Conservation (phyloP, 2,113 vertebrate genomes). For the Empidonax traillii region DNA sequence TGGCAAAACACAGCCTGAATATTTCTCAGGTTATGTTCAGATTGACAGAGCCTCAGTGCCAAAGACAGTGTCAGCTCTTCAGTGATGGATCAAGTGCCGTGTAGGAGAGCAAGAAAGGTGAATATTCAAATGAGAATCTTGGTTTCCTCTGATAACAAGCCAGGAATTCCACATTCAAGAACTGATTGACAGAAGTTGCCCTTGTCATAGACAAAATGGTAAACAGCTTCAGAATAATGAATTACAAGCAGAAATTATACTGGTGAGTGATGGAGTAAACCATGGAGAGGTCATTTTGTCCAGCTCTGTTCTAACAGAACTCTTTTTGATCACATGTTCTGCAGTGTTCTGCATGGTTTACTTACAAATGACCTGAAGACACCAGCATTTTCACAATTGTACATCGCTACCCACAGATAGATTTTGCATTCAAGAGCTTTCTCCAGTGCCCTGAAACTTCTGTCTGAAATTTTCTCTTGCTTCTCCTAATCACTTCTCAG, state of each 20-base stretch:
- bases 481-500: not conserved
- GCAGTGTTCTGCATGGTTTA: not conserved
- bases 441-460: not conserved
- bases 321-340: not conserved
- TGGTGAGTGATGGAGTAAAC: not conserved
- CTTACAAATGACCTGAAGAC: not conserved
- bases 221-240: conserved; percentile 49
- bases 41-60: not conserved
- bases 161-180: not conserved
- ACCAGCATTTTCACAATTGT: not conserved
- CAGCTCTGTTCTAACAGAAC: not conserved
- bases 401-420: not conserved
- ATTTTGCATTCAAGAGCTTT: not conserved
- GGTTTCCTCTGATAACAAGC: not conserved
- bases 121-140: not conserved
- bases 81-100: not conserved
- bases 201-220: not conserved
- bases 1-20: conserved; percentile 2
- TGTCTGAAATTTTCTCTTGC: not conserved
- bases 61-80: not conserved
- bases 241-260: conserved; percentile 6
- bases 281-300: not conserved
- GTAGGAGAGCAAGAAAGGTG: not conserved
- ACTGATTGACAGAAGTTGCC: not conserved
- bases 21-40: not conserved